These are phyloP conservation scores for Formica selysi DNA, from an alignment of 1,140 invertebrate species.

Conservation along the genomic window DNA sequence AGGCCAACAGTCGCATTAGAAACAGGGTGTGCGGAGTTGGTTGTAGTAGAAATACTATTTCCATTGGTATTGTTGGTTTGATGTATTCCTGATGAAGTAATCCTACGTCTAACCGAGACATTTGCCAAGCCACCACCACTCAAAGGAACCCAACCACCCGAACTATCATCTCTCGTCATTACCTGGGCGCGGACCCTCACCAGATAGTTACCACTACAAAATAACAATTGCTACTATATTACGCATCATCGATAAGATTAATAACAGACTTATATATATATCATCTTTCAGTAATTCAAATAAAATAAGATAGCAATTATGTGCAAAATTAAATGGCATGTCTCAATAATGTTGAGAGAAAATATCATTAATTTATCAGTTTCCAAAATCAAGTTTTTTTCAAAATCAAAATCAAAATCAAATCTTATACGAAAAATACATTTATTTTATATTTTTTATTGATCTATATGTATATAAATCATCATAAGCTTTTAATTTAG, in stretches of 20 bases:
- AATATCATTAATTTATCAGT: too few relatives aligned
- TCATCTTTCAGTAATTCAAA: too few relatives aligned
- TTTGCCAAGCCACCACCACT: slow-evolving; percentile 97
- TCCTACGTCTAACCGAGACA: slow-evolving; percentile 93
- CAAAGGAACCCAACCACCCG: slow-evolving; percentile 97
- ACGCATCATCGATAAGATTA: not conserved
- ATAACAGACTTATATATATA: not conserved
- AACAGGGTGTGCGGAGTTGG: slow-evolving; percentile 71
- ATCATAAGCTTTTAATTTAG: not conserved
- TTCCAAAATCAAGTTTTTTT: too few relatives aligned
- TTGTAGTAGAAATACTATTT: slow-evolving; percentile 71
- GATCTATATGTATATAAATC: not conserved
- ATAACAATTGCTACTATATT: slow-evolving; percentile 30
- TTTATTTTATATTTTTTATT: too few relatives aligned
- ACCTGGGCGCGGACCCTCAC: slow-evolving; percentile 99
- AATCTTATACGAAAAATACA: too few relatives aligned
- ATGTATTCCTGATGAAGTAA: slow-evolving; percentile 80
- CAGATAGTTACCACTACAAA: slow-evolving; percentile 94
- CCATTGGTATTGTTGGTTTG: slow-evolving; percentile 76
- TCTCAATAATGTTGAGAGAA: too few relatives aligned
- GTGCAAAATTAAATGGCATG: too few relatives aligned
- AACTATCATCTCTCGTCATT: slow-evolving; percentile 98
- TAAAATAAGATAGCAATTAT: too few relatives aligned
- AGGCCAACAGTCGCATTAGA: slow-evolving; percentile 65
- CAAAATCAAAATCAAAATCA: too few relatives aligned